Evolutionary conservation across 1,140 invertebrate species (phyloP).

Genomic region (Pectinophora gossypiella): DNA sequence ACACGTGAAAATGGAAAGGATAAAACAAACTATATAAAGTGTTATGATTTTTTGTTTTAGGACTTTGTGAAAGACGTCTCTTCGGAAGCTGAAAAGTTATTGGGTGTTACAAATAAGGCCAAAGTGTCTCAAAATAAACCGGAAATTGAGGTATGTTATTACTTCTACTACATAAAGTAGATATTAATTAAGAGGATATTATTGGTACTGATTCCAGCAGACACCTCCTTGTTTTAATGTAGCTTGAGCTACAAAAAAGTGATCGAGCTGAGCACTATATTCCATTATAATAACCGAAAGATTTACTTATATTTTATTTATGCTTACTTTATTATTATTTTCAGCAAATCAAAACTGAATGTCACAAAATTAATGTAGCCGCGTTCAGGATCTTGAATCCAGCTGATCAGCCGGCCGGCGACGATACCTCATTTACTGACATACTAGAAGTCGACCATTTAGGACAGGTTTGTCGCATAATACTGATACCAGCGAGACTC

Average conservation of each 20-base stretch:
- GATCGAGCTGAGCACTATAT: no score
- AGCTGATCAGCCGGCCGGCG: neutral
- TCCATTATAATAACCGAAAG: no score
- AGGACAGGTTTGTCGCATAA: no score
- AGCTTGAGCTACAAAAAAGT: no score
- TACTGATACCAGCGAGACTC: no score
- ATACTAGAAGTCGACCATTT: neutral
- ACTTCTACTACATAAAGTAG: no score
- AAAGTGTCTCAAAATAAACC: neutral
- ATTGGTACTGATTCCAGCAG: no score
- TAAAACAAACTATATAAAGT: neutral
- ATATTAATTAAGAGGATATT: no score
- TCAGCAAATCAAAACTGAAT: neutral
- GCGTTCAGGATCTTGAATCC: neutral
- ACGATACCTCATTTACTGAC: neutral
- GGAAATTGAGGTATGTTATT: neutral
- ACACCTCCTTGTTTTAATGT: no score
- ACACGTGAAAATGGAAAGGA: neutral
- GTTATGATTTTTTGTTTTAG: conserved; percentile 24
- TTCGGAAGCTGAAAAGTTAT: conserved; percentile 22
- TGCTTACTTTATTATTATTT: no score
- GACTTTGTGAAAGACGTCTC: conserved; percentile 42
- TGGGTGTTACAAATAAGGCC: neutral
- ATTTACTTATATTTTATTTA: no score
- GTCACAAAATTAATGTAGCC: neutral